phyloP scores from a whole-genome alignment of 2,888 invertebrate species.

The Sturmia bella region DNA sequence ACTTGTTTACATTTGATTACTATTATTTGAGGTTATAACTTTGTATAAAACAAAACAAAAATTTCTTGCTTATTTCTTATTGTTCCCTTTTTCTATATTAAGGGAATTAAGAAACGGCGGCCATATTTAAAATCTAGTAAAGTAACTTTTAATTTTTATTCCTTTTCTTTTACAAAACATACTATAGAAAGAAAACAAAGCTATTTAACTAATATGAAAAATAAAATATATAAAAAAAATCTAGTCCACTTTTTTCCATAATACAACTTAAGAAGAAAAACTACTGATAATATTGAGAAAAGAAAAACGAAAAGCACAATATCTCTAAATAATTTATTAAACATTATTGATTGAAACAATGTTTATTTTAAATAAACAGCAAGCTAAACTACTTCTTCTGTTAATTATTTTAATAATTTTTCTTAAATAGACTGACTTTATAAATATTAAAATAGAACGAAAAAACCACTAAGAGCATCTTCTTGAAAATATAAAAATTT shows the following conservation, averaged over 20 bases:
- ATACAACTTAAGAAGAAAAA: slow-evolving; percentile 64
- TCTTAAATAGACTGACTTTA: slow-evolving; percentile 79
- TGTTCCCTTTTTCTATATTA: slow-evolving; percentile 28
- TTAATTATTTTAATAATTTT: slow-evolving; percentile 69
- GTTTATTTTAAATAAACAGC: slow-evolving; percentile 68
- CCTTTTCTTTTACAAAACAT: slow-evolving; percentile 56
- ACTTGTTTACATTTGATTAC: slow-evolving; percentile 48
- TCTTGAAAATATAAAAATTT: slow-evolving; percentile 48
- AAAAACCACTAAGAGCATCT: slow-evolving; percentile 53
- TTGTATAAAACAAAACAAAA: slow-evolving; percentile 54
- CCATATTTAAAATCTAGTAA: slow-evolving; percentile 69
- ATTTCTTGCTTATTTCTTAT: slow-evolving; percentile 56
- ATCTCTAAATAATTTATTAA: slow-evolving; percentile 62
- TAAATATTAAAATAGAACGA: slow-evolving; percentile 55
- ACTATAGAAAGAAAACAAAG: slow-evolving; percentile 57
- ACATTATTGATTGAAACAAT: slow-evolving; percentile 29
- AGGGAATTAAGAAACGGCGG: slow-evolving; percentile 57
- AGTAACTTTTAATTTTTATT: slow-evolving; percentile 68
- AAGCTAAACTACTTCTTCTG: slow-evolving; percentile 67
- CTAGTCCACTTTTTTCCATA: slow-evolving; percentile 70
- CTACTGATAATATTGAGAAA: slow-evolving; percentile 55
- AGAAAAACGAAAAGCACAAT: slow-evolving; percentile 66
- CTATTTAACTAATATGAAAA: slow-evolving; percentile 63
- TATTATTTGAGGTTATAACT: slow-evolving; percentile 45
- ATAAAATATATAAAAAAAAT: slow-evolving; percentile 60